Conservation (phyloP, 1,140 invertebrate species). For the Sipha flava region DNA sequence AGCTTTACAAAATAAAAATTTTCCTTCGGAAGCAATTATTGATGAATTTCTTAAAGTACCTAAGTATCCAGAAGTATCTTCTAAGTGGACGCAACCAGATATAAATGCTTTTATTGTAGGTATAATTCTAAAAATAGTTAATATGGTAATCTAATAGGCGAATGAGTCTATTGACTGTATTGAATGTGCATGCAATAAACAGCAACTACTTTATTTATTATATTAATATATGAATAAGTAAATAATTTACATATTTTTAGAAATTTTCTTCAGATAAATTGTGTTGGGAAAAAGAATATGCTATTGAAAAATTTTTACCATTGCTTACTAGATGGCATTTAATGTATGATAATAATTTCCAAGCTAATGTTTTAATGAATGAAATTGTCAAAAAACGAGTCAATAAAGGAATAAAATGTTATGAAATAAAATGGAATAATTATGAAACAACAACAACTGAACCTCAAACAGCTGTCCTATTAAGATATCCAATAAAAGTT, state of each 20-base stretch:
- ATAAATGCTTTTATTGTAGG: constrained; percentile 15
- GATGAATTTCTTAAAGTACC: constrained; percentile 58
- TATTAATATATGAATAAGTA: background rate
- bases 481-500: constrained; percentile 59
- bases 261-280: constrained; percentile 57
- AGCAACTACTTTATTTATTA: too few relatives aligned
- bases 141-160: too few relatives aligned
- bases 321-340: constrained; percentile 65
- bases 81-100: constrained; percentile 2
- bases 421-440: constrained; percentile 43
- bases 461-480: constrained; percentile 52
- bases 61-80: background rate
- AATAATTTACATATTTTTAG: constrained; percentile 44
- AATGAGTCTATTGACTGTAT: too few relatives aligned
- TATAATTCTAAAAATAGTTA: background rate
- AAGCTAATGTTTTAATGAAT: constrained; percentile 33
- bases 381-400: constrained; percentile 36
- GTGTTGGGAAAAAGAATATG: constrained; percentile 65
- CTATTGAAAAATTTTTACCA: constrained; percentile 67
- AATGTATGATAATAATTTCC: constrained; percentile 40
- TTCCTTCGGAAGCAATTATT: constrained; percentile 64
- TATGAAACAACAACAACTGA: constrained; percentile 57
- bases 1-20: constrained; percentile 54
- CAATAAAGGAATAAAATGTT: constrained; percentile 37
- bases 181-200: too few relatives aligned